Evolutionary conservation across 2,113 vertebrate genomes (phyloP).

Genomic region (Takifugu flavidus): DNA sequence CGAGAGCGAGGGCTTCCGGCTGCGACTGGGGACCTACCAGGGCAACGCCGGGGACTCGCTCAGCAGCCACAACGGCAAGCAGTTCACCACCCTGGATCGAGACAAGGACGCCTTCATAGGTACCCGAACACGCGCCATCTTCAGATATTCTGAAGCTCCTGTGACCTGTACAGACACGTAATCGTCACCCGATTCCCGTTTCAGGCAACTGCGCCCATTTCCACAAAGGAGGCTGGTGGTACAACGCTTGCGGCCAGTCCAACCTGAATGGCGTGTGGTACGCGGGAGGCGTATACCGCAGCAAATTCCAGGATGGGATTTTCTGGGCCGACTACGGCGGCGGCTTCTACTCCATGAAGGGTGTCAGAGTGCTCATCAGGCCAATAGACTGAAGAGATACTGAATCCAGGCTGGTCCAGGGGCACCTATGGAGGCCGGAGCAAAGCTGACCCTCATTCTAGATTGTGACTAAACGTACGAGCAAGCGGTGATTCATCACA

Average conservation of each 20-base stretch:
- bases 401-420: constrained; percentile 26
- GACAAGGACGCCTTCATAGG: constrained; percentile 94
- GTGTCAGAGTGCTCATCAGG: constrained; percentile 92
- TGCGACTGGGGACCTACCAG: constrained; percentile 91
- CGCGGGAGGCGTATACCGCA: constrained; percentile 92
- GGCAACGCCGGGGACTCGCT: constrained; percentile 96
- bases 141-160: background rate
- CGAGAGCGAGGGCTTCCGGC: constrained; percentile 86
- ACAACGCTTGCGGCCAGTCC: constrained; percentile 92
- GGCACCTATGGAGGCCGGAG: constrained; percentile 19
- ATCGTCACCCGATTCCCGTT: background rate
- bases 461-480: constrained; percentile 19
- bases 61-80: constrained; percentile 93
- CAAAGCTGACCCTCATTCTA: constrained; percentile 26
- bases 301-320: constrained; percentile 95
- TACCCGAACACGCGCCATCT: constrained; percentile 39
- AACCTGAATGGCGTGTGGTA: constrained; percentile 99
- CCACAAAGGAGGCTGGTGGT: constrained; percentile 99
- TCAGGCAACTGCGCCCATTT: constrained; percentile 97
- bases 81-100: constrained; percentile 94
- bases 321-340: constrained; percentile 98
- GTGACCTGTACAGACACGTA: background rate
- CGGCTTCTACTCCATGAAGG: constrained; percentile 93
- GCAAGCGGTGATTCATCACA: constrained; percentile 13
- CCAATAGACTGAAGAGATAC: constrained; percentile 84